Conservation (phyloP, 30 jellyfish, hydroid and myxozoan genomes). For the Clytia hemisphaerica region DNA sequence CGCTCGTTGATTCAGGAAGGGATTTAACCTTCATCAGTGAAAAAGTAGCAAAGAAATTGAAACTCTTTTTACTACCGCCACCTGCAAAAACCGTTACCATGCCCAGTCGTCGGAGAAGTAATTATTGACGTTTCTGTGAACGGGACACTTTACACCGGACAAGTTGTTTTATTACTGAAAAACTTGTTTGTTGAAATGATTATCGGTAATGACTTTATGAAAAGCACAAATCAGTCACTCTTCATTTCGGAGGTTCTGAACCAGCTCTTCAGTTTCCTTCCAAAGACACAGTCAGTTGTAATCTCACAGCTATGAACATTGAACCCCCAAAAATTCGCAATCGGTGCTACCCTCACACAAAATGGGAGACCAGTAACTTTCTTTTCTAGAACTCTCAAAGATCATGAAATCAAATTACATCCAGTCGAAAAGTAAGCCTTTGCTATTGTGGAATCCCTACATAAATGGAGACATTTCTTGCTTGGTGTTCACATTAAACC, state of each 20-base stretch:
- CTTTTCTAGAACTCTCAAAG: slow-evolving; percentile 39
- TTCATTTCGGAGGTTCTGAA: slow-evolving; percentile 42
- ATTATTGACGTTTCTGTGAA: too few relatives aligned
- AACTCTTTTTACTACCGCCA: too few relatives aligned
- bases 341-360: slow-evolving; percentile 79
- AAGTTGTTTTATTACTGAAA: too few relatives aligned
- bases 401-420: slow-evolving; percentile 30
- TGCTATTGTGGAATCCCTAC: slow-evolving; percentile 54
- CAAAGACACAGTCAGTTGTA: too few relatives aligned
- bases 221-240: slow-evolving; percentile 39
- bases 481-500: slow-evolving; percentile 52
- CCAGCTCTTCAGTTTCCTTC: too few relatives aligned
- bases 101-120: too few relatives aligned
- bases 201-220: slow-evolving; percentile 44
- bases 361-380: slow-evolving; percentile 54
- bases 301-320: too few relatives aligned
- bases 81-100: too few relatives aligned
- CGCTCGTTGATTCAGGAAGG: too few relatives aligned
- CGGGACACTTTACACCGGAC: too few relatives aligned
- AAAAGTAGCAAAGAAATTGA: too few relatives aligned
- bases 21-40: too few relatives aligned
- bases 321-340: slow-evolving; percentile 39
- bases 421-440: slow-evolving; percentile 78
- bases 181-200: slow-evolving; percentile 46
- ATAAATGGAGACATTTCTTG: slow-evolving; percentile 62